Base-by-base conservation (phyloP, 2,113 vertebrate species). In the Scolopax mira region DNA sequence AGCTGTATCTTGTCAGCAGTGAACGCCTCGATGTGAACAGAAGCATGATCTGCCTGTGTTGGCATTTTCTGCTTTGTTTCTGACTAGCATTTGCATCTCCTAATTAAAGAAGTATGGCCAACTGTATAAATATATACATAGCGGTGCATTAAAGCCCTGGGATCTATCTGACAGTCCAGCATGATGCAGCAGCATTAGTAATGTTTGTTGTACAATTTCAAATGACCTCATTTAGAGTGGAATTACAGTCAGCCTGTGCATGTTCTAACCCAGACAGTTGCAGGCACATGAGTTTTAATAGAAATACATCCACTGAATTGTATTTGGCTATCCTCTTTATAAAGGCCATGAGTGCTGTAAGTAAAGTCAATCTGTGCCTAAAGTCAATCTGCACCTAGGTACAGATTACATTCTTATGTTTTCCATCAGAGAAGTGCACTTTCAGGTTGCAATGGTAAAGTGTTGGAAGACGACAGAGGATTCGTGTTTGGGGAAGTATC, bases 51-150 rank as follows among this genome's bases (percentile, higher is more conserved):
- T 86, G 82, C 91, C 82, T 95, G 62, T 37, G 94, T 91, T 86
- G 88, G 90, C 92, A 93, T 92, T 96, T 94, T 96, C 90, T 94
- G 91, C 85, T 95, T 83, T 96, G 94, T 88, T 31, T 90, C 71
- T 78, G 79, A 28, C 83, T 24, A 44, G 18, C 77, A 74, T 93
- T 90, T 93, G 35, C 85, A 86, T 88, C 67, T 88, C 85, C 72
- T 83, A 83, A 85, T 96, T 83, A 88, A 96, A 93, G 84, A 88
- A 95, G 24, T 41, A 41, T 14, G 55, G 74, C 11, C 75, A 74
- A 60, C 35, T 39, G 11, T 57, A 64, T 85, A 88, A 96, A 96
- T 90, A 93, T 44, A 88, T 61, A 83, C 57, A 55, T 33, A 82
- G 25, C 51, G 5, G 42, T 41, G 70, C 74, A 74, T 90, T 30